phyloP scores from a whole-genome alignment of 2,113 vertebrate genomes.

The Tragulus kanchil region DNA sequence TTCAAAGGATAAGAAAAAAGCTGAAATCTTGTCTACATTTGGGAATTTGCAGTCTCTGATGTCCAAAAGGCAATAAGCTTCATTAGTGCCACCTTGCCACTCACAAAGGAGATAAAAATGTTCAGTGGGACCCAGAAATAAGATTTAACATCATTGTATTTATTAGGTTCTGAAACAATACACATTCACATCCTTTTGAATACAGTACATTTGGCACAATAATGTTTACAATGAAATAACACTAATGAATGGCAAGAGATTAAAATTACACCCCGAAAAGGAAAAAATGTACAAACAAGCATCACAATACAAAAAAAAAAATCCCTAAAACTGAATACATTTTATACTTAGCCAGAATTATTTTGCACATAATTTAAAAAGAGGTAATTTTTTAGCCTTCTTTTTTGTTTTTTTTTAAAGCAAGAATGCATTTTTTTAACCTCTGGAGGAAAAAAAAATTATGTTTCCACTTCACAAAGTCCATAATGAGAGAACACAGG shows the following conservation, averaged over 20 bases:
- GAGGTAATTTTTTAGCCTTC: conserved; percentile 90
- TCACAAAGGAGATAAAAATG: conserved; percentile 71
- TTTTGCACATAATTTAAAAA: conserved; percentile 92
- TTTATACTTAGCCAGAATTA: conserved; percentile 91
- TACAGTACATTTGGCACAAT: conserved; percentile 99
- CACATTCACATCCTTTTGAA: conserved; percentile 98
- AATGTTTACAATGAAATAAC: conserved; percentile 94
- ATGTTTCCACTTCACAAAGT: conserved; percentile 82
- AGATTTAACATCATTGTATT: conserved; percentile 94
- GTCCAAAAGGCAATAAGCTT: conserved; percentile 87
- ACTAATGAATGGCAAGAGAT: conserved; percentile 94
- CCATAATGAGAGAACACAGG: conserved; percentile 80
- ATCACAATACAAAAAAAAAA: conserved; percentile 94
- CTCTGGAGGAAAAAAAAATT: conserved; percentile 80
- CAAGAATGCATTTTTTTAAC: conserved; percentile 85
- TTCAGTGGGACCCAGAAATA: conserved; percentile 58
- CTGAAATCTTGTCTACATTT: background rate
- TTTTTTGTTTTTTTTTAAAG: conserved; percentile 79
- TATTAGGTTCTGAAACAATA: conserved; percentile 97
- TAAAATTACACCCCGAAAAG: conserved; percentile 93
- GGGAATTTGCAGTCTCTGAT: conserved; percentile 78
- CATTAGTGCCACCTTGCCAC: conserved; percentile 84
- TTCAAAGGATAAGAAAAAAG: background rate
- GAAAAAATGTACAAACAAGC: conserved; percentile 94
- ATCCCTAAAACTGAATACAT: conserved; percentile 87